Percentiles rank a stretch among this genome's conserved stretches.
These are phyloP conservation scores for Piliocolobus tephrosceles DNA, from an alignment of 2,113 vertebrate species.

Conservation along the genomic window DNA sequence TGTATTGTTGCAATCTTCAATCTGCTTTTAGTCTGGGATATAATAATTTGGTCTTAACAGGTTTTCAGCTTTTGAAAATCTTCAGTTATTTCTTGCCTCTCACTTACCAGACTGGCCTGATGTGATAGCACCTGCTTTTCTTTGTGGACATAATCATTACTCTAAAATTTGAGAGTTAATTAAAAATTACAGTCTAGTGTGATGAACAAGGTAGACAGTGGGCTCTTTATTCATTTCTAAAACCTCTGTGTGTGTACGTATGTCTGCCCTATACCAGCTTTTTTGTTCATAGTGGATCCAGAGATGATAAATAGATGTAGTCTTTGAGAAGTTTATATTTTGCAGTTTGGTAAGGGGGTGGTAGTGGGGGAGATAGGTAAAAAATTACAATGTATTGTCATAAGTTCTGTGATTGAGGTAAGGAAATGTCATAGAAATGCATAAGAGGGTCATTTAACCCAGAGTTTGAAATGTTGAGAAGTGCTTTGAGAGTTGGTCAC, in stretches of 20 bases:
- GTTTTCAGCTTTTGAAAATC: slow-evolving; percentile 4
- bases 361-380: background rate
- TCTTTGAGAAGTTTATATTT: background rate
- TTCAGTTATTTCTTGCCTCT: background rate
- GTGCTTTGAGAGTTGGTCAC: background rate
- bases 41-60: slow-evolving; percentile 6
- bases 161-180: background rate
- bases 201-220: background rate
- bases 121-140: background rate
- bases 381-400: background rate
- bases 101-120: background rate
- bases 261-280: background rate
- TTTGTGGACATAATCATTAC: background rate
- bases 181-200: background rate
- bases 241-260: background rate
- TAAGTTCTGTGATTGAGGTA: background rate
- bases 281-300: background rate
- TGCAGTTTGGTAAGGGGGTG: background rate
- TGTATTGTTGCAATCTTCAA: background rate
- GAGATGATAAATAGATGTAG: background rate
- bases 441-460: background rate
- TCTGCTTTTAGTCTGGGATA: background rate
- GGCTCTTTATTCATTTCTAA: background rate
- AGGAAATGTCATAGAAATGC: background rate
- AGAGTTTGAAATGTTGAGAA: slow-evolving; percentile 19